A percentile compares a stretch with the other conserved stretches of the same genome.
Conservation (phyloP, 2,113 vertebrate species). For the Romanogobio albipinnatus region DNA sequence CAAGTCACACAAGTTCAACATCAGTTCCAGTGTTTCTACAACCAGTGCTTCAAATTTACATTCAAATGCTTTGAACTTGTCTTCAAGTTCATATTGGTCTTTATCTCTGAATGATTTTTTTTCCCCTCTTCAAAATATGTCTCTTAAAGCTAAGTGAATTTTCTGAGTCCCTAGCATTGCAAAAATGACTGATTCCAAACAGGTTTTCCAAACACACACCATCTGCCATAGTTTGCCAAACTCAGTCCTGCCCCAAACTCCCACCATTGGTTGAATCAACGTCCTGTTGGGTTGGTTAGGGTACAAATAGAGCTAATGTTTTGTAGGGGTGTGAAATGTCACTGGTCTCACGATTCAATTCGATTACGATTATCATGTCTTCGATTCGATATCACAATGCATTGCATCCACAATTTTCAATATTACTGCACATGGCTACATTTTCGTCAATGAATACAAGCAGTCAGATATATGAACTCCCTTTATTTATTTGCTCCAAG, state of each 20-base stretch:
- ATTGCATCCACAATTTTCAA: too few relatives aligned
- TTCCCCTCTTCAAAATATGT: not conserved
- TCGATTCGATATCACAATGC: too few relatives aligned
- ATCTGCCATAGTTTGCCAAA: not conserved
- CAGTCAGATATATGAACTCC: too few relatives aligned
- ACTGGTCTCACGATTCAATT: too few relatives aligned
- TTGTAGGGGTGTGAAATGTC: too few relatives aligned
- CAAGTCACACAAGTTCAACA: not conserved
- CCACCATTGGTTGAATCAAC: not conserved
- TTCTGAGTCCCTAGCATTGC: not conserved
- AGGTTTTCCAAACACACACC: not conserved
- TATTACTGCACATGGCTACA: too few relatives aligned
- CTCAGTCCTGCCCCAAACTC: not conserved
- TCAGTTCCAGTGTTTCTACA: not conserved
- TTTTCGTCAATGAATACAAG: too few relatives aligned
- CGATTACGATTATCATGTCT: too few relatives aligned
- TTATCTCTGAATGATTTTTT: too few relatives aligned
- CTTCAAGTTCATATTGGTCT: too few relatives aligned
- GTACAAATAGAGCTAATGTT: not conserved
- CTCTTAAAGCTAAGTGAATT: not conserved
- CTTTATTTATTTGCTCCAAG: too few relatives aligned
- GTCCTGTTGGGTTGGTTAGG: not conserved
- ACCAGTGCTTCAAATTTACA: not conserved
- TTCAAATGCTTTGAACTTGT: too few relatives aligned
- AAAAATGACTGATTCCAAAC: not conserved